Evolutionary conservation across 2,113 vertebrate genomes (phyloP), one percentile per base, ranked within the genome.

Genomic region (Zosterops pallidus): DNA sequence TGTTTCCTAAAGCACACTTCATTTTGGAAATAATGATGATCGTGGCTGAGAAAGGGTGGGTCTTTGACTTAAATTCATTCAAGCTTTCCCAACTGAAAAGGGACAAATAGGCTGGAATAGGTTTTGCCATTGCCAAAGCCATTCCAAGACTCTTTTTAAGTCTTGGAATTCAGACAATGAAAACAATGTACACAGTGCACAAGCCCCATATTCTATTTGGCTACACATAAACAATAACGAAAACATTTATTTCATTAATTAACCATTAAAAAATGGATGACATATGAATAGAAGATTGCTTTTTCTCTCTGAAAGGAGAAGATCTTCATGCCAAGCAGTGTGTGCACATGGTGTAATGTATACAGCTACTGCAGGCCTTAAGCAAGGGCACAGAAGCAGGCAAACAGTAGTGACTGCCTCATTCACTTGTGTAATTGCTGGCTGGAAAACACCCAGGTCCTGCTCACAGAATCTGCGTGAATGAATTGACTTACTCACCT

Each of bases 301-400:
- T 84, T 82, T 83, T 76, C 52, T 42, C 74, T 74, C 50, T 91
- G 69, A 77, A 77, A 90, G 72, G 68, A 50, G 42, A 62, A 53
- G 50, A 75, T 33, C 42, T 64, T 50, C 7, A 25, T 83, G 77
- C n/a, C 24, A 28, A 28, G 14, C 50, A 72, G 68, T 2, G 12
- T 2, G 2, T 29, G 53, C 5, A 9, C 2, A 2, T 8, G 11
- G 23, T 35, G 16, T 59, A 14, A 62, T 5, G 17, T 35, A 25
- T 26, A 26, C 14, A 65, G 63, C 21, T 31, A 29, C 2, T 55
- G 24, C 29, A n/a, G 39, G n/a, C 78, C 53, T 44, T 71, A 19
- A 18, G 24, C 50, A 74, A 60, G 70, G 41, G 57, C 24, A 50
- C 29, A 78, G 59, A 23, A 39, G 56, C 70, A 89, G 56, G 29